Percentiles rank a stretch among this genome's conserved stretches.
These are phyloP conservation scores for Semotilus atromaculatus DNA, from an alignment of 2,797 vertebrate species.

Conservation along the genomic window DNA sequence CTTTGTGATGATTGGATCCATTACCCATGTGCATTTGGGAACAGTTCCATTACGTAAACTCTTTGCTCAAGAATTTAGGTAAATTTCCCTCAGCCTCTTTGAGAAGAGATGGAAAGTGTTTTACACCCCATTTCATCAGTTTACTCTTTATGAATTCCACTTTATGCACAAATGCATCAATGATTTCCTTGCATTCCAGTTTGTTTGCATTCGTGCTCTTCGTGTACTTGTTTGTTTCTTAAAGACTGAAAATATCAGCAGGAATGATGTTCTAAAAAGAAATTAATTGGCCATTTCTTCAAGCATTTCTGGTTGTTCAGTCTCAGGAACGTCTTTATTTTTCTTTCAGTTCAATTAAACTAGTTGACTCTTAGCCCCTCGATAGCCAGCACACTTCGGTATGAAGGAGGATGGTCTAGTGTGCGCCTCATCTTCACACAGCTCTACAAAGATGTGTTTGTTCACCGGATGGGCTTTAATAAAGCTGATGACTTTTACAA, in stretches of 20 bases:
- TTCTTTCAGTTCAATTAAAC: slow-evolving; percentile 1
- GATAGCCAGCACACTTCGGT: not conserved
- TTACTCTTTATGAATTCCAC: slow-evolving; percentile 37
- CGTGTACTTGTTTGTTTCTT: not conserved
- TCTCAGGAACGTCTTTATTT: not conserved
- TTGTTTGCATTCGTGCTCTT: not conserved
- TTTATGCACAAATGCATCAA: slow-evolving; percentile 21
- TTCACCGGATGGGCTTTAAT: not conserved
- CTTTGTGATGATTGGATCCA: slow-evolving; percentile 4
- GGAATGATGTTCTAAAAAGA: not conserved
- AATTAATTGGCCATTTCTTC: not conserved
- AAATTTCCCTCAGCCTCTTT: not conserved
- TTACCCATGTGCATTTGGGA: slow-evolving; percentile 17
- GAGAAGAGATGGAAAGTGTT: slow-evolving; percentile 24
- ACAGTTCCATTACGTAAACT: slow-evolving; percentile 22
- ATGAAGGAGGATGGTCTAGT: slow-evolving; percentile 9
- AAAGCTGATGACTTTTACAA: not conserved
- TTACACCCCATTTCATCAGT: slow-evolving; percentile 19
- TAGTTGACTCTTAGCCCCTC: not conserved
- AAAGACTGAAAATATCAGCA: not conserved
- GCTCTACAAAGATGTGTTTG: not conserved
- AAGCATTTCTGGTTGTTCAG: not conserved
- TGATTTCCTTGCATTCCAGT: slow-evolving; percentile 11
- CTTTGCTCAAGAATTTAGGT: slow-evolving; percentile 30
- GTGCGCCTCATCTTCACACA: not conserved